Evolutionary conservation across 2,888 invertebrate genomes (phyloP).

Genomic region (Zelleria hepariella): DNA sequence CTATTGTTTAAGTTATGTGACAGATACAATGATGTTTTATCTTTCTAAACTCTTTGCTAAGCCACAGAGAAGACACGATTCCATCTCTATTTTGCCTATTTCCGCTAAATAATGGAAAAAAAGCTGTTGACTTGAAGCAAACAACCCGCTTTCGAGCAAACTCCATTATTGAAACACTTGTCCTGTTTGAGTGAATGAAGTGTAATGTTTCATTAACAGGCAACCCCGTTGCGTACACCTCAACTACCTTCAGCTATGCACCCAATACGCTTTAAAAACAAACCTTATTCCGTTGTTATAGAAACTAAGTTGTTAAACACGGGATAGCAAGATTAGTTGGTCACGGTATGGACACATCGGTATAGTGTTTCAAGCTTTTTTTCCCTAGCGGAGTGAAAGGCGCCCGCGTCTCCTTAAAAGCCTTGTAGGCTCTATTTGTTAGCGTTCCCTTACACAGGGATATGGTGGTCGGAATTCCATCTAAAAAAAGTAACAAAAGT

Average conservation of each 20-base stretch:
- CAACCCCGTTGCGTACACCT: neutral
- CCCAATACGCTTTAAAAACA: neutral
- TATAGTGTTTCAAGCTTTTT: constrained; percentile 58
- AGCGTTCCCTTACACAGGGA: constrained; percentile 39
- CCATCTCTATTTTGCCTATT: neutral
- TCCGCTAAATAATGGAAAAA: neutral
- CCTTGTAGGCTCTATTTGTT: constrained; percentile 57
- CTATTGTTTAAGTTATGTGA: too few species aligned
- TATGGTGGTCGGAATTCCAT: constrained; percentile 9
- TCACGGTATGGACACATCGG: constrained; percentile 35
- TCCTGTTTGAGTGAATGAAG: constrained; percentile 53
- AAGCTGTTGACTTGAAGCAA: neutral
- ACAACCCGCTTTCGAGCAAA: constrained; percentile 11
- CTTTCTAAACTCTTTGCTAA: too few species aligned
- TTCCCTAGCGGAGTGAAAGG: constrained; percentile 52
- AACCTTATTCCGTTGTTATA: neutral
- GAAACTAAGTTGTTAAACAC: neutral
- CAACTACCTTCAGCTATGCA: neutral
- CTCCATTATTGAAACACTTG: constrained; percentile 32
- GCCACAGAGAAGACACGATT: neutral
- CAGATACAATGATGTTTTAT: too few species aligned
- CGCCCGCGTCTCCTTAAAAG: constrained; percentile 59
- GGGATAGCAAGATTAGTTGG: neutral
- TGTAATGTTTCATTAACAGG: constrained; percentile 56
- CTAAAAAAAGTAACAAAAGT: neutral